Evolutionary conservation across 1,140 invertebrate genomes (phyloP).

Genomic region (Eupeodes corollae): DNA sequence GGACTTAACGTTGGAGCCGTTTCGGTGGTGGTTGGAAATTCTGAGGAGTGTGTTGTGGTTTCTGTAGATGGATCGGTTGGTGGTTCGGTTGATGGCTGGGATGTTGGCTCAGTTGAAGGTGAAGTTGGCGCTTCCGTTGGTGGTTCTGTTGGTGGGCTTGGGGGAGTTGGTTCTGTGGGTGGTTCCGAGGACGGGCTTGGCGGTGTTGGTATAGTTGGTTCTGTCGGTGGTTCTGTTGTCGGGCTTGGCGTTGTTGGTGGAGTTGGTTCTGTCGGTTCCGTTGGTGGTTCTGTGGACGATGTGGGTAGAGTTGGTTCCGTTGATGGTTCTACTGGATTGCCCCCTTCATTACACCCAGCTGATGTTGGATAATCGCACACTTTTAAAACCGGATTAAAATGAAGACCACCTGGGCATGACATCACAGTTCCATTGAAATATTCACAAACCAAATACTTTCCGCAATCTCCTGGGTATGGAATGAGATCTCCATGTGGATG

Average conservation of each 20-base stretch:
- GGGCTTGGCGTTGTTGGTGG: background rate
- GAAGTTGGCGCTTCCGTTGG: background rate
- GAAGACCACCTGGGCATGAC: slow-evolving; percentile 15
- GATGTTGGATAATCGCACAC: slow-evolving; percentile 14
- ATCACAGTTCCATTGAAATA: slow-evolving; percentile 23
- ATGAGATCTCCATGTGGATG: slow-evolving; percentile 15
- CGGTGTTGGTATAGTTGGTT: background rate
- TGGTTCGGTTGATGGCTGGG: no score
- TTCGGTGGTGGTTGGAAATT: no score
- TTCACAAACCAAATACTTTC: slow-evolving; percentile 28
- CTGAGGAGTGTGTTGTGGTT: no score
- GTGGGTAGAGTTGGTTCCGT: no score
- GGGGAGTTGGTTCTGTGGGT: background rate
- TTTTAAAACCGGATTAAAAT: slow-evolving; percentile 15
- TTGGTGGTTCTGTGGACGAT: no score
- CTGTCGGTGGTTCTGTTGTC: background rate
- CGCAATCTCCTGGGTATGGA: slow-evolving; percentile 23
- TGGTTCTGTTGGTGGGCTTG: background rate
- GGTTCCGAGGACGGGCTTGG: background rate
- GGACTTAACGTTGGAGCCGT: no score
- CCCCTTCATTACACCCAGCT: no score
- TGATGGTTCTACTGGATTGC: no score
- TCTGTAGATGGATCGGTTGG: no score
- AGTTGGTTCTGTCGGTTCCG: background rate
- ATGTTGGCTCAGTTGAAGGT: no score